A percentile compares a stretch with the other conserved stretches of the same genome.
Evolutionary conservation across 2,797 vertebrate genomes (phyloP).

Genomic region (Remorina albescens): DNA sequence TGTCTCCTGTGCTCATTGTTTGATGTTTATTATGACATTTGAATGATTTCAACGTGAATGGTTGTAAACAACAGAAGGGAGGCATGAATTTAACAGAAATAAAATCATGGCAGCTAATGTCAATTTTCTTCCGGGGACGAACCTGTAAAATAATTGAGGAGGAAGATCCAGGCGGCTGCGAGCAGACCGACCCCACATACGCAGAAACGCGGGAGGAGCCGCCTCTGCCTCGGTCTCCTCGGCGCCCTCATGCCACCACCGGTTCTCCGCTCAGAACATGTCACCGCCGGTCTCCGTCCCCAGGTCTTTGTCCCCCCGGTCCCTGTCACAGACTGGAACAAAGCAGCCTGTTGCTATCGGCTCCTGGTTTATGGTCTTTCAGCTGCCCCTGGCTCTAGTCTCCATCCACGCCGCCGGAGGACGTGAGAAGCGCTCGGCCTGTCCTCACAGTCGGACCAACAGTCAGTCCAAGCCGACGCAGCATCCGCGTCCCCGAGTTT

Average conservation of each 20-base stretch:
- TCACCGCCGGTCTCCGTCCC: background rate
- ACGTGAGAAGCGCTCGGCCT: constrained; percentile 43
- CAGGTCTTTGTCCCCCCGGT: no score
- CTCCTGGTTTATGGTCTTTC: constrained; percentile 13
- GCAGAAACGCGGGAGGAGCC: constrained; percentile 78
- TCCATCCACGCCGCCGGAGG: constrained; percentile 41
- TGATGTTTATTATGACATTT: background rate
- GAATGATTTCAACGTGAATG: background rate
- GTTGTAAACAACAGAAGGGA: background rate
- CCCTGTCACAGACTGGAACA: constrained; percentile 13
- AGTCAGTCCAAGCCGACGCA: background rate
- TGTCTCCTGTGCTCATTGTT: background rate
- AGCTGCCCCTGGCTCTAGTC: background rate
- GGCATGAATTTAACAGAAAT: fast-evolving
- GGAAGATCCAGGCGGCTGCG: constrained; percentile 72
- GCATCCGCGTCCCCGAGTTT: constrained; percentile 36
- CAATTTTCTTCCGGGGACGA: constrained; percentile 10
- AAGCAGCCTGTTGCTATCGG: constrained; percentile 15
- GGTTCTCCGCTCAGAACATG: constrained; percentile 78
- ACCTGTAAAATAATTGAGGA: constrained; percentile 78
- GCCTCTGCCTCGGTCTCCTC: constrained; percentile 79
- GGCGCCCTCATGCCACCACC: constrained; percentile 78
- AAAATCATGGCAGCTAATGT: background rate
- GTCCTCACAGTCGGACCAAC: constrained; percentile 63
- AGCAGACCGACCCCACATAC: constrained; percentile 78